Conservation (phyloP, 2,888 invertebrate genomes). For the Aphelenchoides bicaudatus region DNA sequence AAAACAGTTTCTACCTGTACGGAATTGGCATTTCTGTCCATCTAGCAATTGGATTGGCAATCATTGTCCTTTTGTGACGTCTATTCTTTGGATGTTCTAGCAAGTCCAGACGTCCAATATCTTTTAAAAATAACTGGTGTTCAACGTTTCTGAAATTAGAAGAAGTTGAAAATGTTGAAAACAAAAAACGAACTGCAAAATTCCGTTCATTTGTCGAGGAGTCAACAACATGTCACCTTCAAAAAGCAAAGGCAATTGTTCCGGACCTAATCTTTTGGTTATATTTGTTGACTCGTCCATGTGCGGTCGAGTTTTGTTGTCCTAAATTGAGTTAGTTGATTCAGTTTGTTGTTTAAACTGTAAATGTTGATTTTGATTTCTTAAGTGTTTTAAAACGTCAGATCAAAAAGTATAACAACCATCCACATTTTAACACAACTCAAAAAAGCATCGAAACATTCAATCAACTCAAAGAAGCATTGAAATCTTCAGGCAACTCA, state of each 20-base stretch:
- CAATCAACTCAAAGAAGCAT: too few species aligned
- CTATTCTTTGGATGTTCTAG: not conserved
- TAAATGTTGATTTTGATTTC: too few species aligned
- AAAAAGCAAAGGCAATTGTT: conserved; percentile 45
- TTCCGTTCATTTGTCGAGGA: conserved; percentile 41
- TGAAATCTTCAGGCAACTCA: too few species aligned
- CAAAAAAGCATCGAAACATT: too few species aligned
- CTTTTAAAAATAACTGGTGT: conserved; percentile 21
- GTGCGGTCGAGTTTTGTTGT: too few species aligned
- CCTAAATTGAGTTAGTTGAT: too few species aligned
- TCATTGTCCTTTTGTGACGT: conserved; percentile 37
- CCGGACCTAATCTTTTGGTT: too few species aligned
- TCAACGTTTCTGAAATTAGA: conserved; percentile 15
- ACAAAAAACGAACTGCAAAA: conserved; percentile 27
- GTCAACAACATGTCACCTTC: conserved; percentile 56
- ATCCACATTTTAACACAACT: too few species aligned
- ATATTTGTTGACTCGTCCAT: too few species aligned
- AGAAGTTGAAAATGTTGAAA: not conserved
- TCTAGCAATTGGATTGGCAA: conserved; percentile 33
- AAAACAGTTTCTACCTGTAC: too few species aligned
- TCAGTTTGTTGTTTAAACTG: conserved; percentile 3
- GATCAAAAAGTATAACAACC: too few species aligned
- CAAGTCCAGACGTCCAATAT: conserved; percentile 29
- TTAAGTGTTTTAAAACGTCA: too few species aligned
- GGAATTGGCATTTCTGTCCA: conserved; percentile 39